Percentiles rank a stretch among this genome's conserved stretches.
Conservation (phyloP, 1,140 invertebrate species). For the Dufourea novaeangliae region DNA sequence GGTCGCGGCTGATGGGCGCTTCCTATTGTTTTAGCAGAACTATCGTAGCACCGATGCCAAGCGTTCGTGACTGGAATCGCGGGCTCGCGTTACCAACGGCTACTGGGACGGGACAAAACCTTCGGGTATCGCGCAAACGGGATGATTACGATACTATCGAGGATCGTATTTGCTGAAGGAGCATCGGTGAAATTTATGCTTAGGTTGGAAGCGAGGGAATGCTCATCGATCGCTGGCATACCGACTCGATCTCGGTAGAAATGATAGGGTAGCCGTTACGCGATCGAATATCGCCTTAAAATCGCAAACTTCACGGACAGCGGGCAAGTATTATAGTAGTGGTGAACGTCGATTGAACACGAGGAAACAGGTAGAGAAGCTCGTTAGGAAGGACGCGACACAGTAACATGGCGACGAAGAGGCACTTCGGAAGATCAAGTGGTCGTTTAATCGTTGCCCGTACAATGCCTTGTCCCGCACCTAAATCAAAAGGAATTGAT, state of each 20-base stretch:
- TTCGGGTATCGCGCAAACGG: background rate
- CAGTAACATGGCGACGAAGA: slow-evolving; percentile 8
- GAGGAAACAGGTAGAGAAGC: too few species aligned
- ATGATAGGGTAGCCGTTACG: too few species aligned
- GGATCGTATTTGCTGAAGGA: background rate
- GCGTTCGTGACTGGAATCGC: slow-evolving; percentile 3
- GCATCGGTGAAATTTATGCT: background rate
- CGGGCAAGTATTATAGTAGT: too few species aligned
- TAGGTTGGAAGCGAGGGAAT: background rate
- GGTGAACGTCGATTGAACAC: too few species aligned
- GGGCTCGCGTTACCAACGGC: too few species aligned
- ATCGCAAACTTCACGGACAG: too few species aligned
- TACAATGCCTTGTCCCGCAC: background rate
- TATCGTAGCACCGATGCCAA: background rate
- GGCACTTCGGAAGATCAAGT: background rate
- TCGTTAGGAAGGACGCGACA: slow-evolving; percentile 22
- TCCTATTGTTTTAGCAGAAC: background rate
- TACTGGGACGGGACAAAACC: too few species aligned
- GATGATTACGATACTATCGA: background rate
- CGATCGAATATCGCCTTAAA: too few species aligned
- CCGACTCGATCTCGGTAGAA: background rate
- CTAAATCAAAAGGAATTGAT: background rate
- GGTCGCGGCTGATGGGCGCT: background rate
- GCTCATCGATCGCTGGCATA: too few species aligned
- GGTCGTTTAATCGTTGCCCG: background rate